These are phyloP conservation scores for Tholera decimalis DNA, from an alignment of 2,888 invertebrate genomes.

Conservation along the genomic window DNA sequence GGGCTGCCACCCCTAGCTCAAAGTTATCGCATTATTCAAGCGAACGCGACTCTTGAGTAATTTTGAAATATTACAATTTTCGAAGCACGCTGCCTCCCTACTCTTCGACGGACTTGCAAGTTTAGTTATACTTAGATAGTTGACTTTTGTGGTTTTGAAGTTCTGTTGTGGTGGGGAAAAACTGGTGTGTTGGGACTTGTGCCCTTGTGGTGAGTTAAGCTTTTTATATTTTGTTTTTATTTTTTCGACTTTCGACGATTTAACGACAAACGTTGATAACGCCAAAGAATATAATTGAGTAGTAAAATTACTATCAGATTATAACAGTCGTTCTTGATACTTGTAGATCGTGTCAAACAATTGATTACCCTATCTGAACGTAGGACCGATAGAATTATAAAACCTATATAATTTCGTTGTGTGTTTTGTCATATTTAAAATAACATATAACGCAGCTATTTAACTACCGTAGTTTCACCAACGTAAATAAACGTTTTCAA, in stretches of 20 bases:
- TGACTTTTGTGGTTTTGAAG: conserved; percentile 53
- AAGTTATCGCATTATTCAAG: conserved; percentile 91
- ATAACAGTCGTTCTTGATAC: background rate
- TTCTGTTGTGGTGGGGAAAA: conserved; percentile 37
- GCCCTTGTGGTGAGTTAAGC: conserved; percentile 20
- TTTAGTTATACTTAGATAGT: conserved; percentile 69
- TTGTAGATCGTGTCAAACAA: background rate
- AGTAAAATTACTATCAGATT: background rate
- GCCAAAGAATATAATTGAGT: background rate
- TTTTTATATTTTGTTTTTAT: background rate
- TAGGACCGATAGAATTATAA: background rate
- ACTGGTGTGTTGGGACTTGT: conserved; percentile 17
- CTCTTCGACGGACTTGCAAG: conserved; percentile 78
- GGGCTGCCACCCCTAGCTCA: conserved; percentile 77
- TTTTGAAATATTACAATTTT: conserved; percentile 92
- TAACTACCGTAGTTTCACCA: background rate
- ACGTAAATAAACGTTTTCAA: background rate
- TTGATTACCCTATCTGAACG: background rate
- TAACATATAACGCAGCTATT: too few species aligned
- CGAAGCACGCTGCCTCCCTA: conserved; percentile 82
- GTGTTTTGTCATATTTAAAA: background rate
- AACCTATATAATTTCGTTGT: background rate
- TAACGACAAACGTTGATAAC: background rate
- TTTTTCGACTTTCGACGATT: too few species aligned
- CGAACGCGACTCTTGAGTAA: conserved; percentile 91